These are phyloP conservation scores for Formica aserva DNA, from an alignment of 2,888 invertebrate species.

Conservation along the genomic window DNA sequence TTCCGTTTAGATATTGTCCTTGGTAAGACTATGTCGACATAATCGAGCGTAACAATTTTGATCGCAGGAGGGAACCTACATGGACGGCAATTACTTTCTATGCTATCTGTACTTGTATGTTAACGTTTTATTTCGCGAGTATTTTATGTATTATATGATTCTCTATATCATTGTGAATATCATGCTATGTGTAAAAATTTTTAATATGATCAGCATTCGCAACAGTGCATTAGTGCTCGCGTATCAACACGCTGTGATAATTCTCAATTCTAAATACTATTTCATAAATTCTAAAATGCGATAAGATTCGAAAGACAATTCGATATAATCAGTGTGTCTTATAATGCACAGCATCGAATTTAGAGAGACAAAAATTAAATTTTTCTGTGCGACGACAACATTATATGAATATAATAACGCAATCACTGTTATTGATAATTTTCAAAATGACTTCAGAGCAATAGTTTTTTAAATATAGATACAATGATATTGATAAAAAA, in stretches of 20 bases:
- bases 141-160: slow-evolving; percentile 22
- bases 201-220: neutral
- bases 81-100: slow-evolving; percentile 81
- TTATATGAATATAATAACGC: slow-evolving; percentile 23
- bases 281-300: neutral
- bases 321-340: neutral
- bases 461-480: neutral
- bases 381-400: slow-evolving; percentile 50
- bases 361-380: slow-evolving; percentile 1
- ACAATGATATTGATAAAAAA: slow-evolving; percentile 23
- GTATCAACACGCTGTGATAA: neutral
- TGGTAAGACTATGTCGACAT: slow-evolving; percentile 13
- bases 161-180: slow-evolving; percentile 6
- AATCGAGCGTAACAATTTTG: slow-evolving; percentile 62
- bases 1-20: slow-evolving; percentile 43
- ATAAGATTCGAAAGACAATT: neutral
- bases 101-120: slow-evolving; percentile 59
- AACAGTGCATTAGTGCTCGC: neutral
- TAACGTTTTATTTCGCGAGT: slow-evolving; percentile 31
- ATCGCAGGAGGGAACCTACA: slow-evolving; percentile 72
- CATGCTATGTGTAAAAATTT: slow-evolving; percentile 36
- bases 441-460: neutral
- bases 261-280: neutral
- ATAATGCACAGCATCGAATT: neutral
- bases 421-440: slow-evolving; percentile 2